A percentile compares a stretch with the other conserved stretches of the same genome.
phyloP scores from a whole-genome alignment of 2,113 vertebrate genomes.

The Uria lomvia region DNA sequence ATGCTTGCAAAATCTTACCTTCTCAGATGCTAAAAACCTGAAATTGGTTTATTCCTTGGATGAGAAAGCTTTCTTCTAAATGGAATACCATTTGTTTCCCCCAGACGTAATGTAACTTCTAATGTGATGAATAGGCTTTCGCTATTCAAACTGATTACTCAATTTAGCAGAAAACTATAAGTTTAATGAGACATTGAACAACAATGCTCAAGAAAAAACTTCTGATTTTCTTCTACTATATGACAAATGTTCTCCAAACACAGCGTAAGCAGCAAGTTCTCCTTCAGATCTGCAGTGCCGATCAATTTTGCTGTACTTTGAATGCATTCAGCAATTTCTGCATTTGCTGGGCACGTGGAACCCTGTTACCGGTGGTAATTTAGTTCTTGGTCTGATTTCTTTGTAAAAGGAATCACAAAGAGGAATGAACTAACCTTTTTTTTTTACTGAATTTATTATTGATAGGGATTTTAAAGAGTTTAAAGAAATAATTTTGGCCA shows the following conservation, averaged over 20 bases:
- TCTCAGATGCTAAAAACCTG: not conserved
- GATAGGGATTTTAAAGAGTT: not conserved
- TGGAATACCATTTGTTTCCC: not conserved
- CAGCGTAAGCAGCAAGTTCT: not conserved
- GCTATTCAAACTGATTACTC: constrained; percentile 32
- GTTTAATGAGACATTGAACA: constrained; percentile 53
- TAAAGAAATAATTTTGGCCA: not conserved
- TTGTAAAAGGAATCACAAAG: not conserved
- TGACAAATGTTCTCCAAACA: not conserved
- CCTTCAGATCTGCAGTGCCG: not conserved
- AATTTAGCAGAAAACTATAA: constrained; percentile 31
- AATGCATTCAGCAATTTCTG: not conserved
- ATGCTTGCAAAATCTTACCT: not conserved
- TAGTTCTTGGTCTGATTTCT: not conserved
- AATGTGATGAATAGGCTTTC: constrained; percentile 32
- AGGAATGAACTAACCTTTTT: not conserved
- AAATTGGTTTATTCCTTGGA: not conserved
- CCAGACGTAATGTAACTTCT: not conserved
- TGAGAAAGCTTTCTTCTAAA: not conserved
- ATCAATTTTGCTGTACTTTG: not conserved
- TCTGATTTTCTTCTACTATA: not conserved
- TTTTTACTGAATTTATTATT: not conserved
- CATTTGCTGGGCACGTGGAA: not conserved
- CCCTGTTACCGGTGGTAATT: not conserved
- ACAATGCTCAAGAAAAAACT: not conserved